A percentile compares a stretch with the other conserved stretches of the same genome.
Evolutionary conservation across 2,888 invertebrate species (phyloP).

Genomic region (Sphecodes monilicornis): DNA sequence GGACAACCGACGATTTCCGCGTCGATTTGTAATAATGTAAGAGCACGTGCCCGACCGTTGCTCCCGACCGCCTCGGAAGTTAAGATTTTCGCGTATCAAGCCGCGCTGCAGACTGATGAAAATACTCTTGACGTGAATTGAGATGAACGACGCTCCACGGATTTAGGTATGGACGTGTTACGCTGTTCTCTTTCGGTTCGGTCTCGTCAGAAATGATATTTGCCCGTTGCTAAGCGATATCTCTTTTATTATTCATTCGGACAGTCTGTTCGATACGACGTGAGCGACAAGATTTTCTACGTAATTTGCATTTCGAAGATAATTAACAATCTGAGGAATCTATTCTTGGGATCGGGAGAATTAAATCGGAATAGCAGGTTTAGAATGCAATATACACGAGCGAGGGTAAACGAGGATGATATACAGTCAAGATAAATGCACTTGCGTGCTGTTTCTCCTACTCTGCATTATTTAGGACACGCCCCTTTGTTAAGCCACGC

Average conservation of each 20-base stretch:
- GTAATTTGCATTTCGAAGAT: neutral
- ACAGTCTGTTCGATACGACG: no score
- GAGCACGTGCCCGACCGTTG: neutral
- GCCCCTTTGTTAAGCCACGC: neutral
- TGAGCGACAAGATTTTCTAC: no score
- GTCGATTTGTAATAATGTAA: slow-evolving; percentile 19
- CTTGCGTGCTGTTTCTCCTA: no score
- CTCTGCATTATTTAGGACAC: no score
- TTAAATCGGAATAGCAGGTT: neutral
- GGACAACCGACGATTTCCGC: slow-evolving; percentile 13
- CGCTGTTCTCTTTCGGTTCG: neutral
- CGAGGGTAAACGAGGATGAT: no score
- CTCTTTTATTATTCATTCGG: neutral
- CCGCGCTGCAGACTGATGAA: neutral
- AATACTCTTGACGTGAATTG: slow-evolving; percentile 6
- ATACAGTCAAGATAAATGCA: no score
- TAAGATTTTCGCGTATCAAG: neutral
- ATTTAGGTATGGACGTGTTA: neutral
- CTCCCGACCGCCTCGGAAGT: neutral
- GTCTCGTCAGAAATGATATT: neutral
- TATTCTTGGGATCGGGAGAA: neutral
- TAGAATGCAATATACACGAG: no score
- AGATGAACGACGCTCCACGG: neutral
- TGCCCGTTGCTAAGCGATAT: neutral
- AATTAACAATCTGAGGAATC: neutral